Evolutionary conservation across 1,140 invertebrate genomes (phyloP).

Genomic region (Penaeus vannamei): DNA sequence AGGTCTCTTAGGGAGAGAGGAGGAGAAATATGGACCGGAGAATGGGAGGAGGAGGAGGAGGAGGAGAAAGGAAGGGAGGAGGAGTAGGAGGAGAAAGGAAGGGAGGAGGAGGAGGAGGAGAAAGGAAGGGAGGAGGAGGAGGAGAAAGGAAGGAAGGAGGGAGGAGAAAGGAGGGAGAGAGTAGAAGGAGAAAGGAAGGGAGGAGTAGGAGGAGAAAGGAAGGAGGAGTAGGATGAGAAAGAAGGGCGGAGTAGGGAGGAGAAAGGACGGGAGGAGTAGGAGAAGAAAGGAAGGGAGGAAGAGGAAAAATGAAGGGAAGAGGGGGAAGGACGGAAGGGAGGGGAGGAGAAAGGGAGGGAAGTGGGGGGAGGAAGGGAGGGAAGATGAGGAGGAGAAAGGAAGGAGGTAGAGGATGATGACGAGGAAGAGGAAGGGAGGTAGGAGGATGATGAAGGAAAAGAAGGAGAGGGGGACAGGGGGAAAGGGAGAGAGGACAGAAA

Average conservation of each 20-base stretch:
- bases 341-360: not conserved
- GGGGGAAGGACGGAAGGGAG: not conserved
- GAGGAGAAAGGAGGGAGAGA: not conserved
- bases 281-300: not conserved
- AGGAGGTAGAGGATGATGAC: not conserved
- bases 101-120: not conserved
- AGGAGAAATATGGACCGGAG: not conserved
- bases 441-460: no score
- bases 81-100: not conserved
- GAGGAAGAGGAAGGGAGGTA: slow-evolving; percentile 3
- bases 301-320: not conserved
- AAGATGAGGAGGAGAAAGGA: slow-evolving; percentile 1
- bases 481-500: not conserved
- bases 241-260: not conserved
- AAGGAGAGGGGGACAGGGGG: not conserved
- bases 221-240: not conserved
- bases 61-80: not conserved
- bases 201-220: not conserved
- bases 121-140: not conserved
- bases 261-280: not conserved
- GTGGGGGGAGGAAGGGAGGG: not conserved
- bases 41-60: not conserved
- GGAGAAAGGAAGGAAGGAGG: not conserved
- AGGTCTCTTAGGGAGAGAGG: no score
- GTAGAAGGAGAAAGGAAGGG: not conserved